Base-by-base conservation (phyloP, 2,113 vertebrate species). In the Leptosomus discolor region DNA sequence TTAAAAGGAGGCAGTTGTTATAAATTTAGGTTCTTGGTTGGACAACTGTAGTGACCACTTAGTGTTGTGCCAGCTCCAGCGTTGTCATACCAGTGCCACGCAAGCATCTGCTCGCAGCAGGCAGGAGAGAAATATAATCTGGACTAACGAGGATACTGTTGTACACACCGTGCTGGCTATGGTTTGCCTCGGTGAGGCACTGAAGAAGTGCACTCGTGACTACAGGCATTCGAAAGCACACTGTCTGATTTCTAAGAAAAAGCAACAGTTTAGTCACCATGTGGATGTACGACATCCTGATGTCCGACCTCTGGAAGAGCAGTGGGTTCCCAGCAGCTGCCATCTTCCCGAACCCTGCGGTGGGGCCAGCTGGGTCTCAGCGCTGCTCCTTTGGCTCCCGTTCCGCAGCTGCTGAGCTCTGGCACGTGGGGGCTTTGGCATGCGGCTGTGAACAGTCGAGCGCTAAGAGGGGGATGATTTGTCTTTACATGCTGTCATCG, bases 261-360 rank as follows among this genome's bases (percentile, higher is more conserved):
- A 70, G 45, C 78, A 22, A 12, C 36, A 15, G 13, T 63, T 75
- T 4, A 4, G 60, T 58, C 4, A 0, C 8, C 5, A 2, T 5
- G 1, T 6, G 57, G n/a, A 37, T 4, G 0, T 22, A 8, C 0
- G 0, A 6, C 20, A 26, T 37, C 46, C 46, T 12, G 19, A 21
- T 76, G 50, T 34, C 74, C 0, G 1, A 0, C 21, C 50, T 18
- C 5, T 2, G 58, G 57, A 50, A 29, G 70, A 80, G 58, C 75
- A 60, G 53, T 0, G 1, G 56, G 26, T 64, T 50, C 69, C 71
- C 68, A 45, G 22, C 41, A 63, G 54, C 68, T 77, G 65, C 88
- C 1, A 6, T 27, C 58, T 10, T 14, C 36, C 56, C 36, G 20
- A 8, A 77, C 70, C 88, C 88, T 8, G 11, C 56, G 7, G 64